A percentile compares a stretch with the other conserved stretches of the same genome.
Evolutionary conservation across 2,797 vertebrate species (phyloP).

Genomic region (Malacoctenus gilli): DNA sequence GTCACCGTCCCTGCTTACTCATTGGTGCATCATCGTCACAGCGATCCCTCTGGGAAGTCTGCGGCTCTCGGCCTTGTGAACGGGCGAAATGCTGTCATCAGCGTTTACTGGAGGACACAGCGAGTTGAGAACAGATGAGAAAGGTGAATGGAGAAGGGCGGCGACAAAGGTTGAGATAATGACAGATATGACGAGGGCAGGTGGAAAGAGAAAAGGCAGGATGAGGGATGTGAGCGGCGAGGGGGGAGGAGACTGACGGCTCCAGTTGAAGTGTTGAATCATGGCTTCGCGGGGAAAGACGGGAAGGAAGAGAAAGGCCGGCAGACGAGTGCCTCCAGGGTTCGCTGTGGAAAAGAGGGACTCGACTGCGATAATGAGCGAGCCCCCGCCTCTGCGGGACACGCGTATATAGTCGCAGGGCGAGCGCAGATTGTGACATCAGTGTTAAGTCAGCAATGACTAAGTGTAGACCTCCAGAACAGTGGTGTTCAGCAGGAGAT

Average conservation of each 20-base stretch:
- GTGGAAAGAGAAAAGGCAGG: constrained; percentile 38
- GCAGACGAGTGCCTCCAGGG: constrained; percentile 41
- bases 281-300: constrained; percentile 43
- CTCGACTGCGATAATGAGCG: constrained; percentile 57
- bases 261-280: constrained; percentile 60
- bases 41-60: constrained; percentile 49
- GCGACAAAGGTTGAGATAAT: constrained; percentile 31
- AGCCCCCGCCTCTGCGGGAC: constrained; percentile 22
- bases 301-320: constrained; percentile 26
- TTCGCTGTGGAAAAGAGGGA: constrained; percentile 31
- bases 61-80: constrained; percentile 43
- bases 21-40: constrained; percentile 55
- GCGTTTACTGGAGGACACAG: constrained; percentile 48
- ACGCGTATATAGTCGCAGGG: constrained; percentile 5
- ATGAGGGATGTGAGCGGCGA: constrained; percentile 22
- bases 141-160: constrained; percentile 29
- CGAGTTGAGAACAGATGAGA: constrained; percentile 13
- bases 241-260: constrained; percentile 35
- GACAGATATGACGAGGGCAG: constrained; percentile 43
- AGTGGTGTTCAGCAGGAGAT: constrained; percentile 46
- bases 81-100: constrained; percentile 68
- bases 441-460: constrained; percentile 69
- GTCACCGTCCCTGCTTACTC: constrained; percentile 57
- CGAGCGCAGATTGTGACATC: constrained; percentile 70
- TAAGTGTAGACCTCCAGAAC: constrained; percentile 51